phyloP scores from a whole-genome alignment of 2,113 vertebrate species.

The Geococcyx californianus region DNA sequence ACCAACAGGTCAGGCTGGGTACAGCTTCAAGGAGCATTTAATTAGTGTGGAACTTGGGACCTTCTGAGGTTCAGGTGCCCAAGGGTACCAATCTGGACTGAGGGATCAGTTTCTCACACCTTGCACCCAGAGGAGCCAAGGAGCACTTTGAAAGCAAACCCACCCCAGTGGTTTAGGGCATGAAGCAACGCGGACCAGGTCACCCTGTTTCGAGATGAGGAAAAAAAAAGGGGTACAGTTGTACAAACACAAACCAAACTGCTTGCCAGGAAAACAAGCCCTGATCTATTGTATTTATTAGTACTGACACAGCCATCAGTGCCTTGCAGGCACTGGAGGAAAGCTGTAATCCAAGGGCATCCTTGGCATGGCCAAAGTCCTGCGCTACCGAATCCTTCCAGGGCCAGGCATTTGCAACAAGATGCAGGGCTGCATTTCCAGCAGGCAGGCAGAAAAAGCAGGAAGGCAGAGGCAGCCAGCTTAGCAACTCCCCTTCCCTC shows the following conservation, averaged over 20 bases:
- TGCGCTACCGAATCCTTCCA: fast-evolving
- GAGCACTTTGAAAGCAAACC: not conserved
- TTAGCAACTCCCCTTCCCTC: not conserved
- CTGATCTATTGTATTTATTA: not conserved
- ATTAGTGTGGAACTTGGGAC: not conserved
- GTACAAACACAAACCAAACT: not conserved
- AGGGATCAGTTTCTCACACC: fast-evolving
- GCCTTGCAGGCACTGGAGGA: not conserved
- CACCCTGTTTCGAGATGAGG: not conserved
- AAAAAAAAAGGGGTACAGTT: not conserved
- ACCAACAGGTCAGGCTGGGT: not conserved
- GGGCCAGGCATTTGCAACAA: not conserved
- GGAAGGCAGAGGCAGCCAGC: not conserved
- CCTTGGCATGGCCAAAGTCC: not conserved
- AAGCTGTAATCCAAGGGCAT: not conserved
- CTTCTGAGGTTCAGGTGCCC: not conserved
- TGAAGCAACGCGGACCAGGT: not conserved
- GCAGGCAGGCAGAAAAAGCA: not conserved
- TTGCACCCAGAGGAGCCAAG: not conserved
- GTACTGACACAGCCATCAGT: not conserved
- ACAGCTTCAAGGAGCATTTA: not conserved
- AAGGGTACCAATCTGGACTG: not conserved
- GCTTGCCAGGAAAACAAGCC: not conserved
- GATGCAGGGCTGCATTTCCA: not conserved
- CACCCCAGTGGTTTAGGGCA: not conserved